phyloP scores from a whole-genome alignment of 1,140 invertebrate genomes.

The Notospermus geniculatus region DNA sequence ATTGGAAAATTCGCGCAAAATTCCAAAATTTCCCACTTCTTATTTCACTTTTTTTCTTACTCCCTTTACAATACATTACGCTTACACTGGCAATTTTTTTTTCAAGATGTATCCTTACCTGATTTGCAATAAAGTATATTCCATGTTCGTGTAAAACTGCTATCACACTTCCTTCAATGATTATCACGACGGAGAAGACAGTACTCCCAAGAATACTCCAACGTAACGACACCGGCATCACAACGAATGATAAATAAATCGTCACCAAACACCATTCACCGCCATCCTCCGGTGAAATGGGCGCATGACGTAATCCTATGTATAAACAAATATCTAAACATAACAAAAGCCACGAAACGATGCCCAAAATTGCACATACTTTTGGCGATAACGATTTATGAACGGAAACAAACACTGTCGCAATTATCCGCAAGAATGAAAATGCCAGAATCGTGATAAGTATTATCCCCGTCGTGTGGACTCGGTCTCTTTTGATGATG shows the following conservation, averaged over 20 bases:
- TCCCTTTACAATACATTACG: too few species aligned
- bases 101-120: not conserved
- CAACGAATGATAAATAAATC: constrained; percentile 3
- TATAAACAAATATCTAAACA: not conserved
- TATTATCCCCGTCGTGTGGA: too few species aligned
- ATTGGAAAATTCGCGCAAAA: too few species aligned
- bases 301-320: not conserved
- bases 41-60: too few species aligned
- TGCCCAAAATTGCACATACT: constrained; percentile 59
- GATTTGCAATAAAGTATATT: not conserved
- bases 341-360: not conserved
- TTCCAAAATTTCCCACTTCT: too few species aligned
- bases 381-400: constrained; percentile 62
- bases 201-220: too few species aligned
- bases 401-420: too few species aligned
- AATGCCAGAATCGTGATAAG: too few species aligned
- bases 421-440: too few species aligned
- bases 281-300: not conserved
- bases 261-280: not conserved
- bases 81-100: too few species aligned
- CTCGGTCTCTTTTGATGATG: too few species aligned
- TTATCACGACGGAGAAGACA: not conserved
- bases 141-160: not conserved
- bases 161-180: constrained; percentile 60
- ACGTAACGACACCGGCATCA: not conserved